A percentile compares a stretch with the other conserved stretches of the same genome.
These are phyloP conservation scores for Drosophila takahashii DNA, from an alignment of 1,140 invertebrate genomes.

Conservation along the genomic window DNA sequence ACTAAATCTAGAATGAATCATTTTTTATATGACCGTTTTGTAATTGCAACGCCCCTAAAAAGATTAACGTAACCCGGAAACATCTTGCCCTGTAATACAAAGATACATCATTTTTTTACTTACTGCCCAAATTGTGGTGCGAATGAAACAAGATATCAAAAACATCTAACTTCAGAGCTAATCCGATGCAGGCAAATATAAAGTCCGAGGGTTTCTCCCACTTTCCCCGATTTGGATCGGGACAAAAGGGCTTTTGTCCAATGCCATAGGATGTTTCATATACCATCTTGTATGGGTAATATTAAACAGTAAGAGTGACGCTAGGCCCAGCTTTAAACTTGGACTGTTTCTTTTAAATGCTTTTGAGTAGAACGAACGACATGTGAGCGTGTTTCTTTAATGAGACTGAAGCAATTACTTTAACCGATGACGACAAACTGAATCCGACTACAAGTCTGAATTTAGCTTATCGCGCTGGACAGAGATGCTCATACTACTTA, in stretches of 20 bases:
- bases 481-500: constrained; percentile 8
- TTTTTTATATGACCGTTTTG: too few relatives aligned
- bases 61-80: too few relatives aligned
- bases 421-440: constrained; percentile 69
- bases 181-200: constrained; percentile 64
- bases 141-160: constrained; percentile 54
- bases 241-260: constrained; percentile 69
- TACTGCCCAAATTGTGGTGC: constrained; percentile 68
- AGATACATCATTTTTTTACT: too few relatives aligned
- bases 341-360: neutral
- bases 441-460: constrained; percentile 29
- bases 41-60: too few relatives aligned
- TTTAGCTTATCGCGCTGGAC: constrained; percentile 16
- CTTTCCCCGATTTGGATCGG: constrained; percentile 67
- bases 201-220: constrained; percentile 75
- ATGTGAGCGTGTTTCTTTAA: constrained; percentile 51
- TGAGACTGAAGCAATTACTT: constrained; percentile 71
- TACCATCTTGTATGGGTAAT: too few relatives aligned
- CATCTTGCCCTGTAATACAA: too few relatives aligned
- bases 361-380: constrained; percentile 1
- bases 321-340: too few relatives aligned
- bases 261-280: constrained; percentile 77
- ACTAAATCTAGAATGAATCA: too few relatives aligned
- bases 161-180: constrained; percentile 69
- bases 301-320: too few relatives aligned